These are phyloP conservation scores for Sepioteuthis lessoniana DNA, from an alignment of 2,888 invertebrate species.

Conservation along the genomic window DNA sequence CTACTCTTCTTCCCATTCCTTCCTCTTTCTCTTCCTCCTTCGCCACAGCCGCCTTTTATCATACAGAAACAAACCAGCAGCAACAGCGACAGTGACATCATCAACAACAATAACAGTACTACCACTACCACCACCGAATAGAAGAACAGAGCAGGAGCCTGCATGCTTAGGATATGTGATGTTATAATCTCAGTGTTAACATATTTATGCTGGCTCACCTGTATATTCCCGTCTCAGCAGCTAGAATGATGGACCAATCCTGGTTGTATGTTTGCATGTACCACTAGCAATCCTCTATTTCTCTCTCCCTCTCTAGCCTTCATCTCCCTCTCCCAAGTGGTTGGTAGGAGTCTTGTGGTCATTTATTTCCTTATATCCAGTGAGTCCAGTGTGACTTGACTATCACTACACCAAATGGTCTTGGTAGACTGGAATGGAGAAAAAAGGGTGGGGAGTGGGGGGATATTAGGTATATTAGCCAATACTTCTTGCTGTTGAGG, in stretches of 20 bases:
- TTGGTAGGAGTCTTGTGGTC: conserved; percentile 23
- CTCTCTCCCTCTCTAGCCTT: background rate
- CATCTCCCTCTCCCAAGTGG: background rate
- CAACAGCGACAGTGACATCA: conserved; percentile 39
- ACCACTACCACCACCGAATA: background rate
- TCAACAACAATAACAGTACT: background rate
- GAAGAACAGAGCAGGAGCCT: background rate
- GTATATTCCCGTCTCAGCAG: background rate
- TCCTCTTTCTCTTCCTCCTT: background rate
- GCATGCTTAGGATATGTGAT: background rate
- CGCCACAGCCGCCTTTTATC: conserved; percentile 47
- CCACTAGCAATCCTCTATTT: background rate
- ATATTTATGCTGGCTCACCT: background rate
- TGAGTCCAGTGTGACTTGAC: background rate
- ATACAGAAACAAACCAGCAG: conserved; percentile 48
- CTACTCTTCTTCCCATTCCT: background rate
- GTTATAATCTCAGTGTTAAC: background rate
- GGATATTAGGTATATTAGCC: background rate
- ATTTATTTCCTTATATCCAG: background rate
- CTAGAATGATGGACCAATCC: conserved; percentile 33
- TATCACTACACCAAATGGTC: background rate
- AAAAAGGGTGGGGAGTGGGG: background rate
- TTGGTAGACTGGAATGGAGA: background rate
- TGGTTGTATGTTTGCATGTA: conserved; percentile 24
- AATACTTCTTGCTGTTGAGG: conserved; percentile 13